phyloP scores from a whole-genome alignment of 2,888 invertebrate genomes.

The Spisula subtruncata region DNA sequence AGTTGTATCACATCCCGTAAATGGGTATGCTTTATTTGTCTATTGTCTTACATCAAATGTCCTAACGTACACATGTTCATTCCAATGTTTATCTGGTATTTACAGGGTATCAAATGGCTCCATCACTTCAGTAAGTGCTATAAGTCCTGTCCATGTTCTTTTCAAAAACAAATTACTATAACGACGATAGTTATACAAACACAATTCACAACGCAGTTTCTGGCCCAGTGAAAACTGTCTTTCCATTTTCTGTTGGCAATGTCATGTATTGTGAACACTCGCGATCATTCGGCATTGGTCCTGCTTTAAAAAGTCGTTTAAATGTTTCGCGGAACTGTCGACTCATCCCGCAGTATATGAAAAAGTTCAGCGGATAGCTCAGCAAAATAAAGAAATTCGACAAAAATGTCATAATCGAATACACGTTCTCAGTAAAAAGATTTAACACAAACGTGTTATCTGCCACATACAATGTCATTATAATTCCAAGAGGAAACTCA shows the following conservation, averaged over 20 bases:
- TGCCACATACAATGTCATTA: slow-evolving; percentile 92
- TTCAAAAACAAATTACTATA: not conserved
- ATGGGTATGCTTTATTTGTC: not conserved
- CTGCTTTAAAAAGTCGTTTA: slow-evolving; percentile 92
- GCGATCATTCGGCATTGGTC: slow-evolving; percentile 78
- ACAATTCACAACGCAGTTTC: slow-evolving; percentile 80
- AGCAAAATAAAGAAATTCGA: slow-evolving; percentile 97
- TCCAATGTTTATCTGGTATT: not conserved
- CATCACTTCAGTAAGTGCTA: not conserved
- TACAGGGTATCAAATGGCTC: not conserved
- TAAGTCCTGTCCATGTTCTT: not conserved
- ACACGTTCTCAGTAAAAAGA: slow-evolving; percentile 74
- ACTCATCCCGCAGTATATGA: slow-evolving; percentile 98
- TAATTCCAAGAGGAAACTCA: slow-evolving; percentile 88
- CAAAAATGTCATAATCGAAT: slow-evolving; percentile 88
- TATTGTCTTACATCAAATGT: not conserved
- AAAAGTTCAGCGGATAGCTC: slow-evolving; percentile 97
- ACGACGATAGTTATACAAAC: not conserved
- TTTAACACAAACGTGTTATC: slow-evolving; percentile 82
- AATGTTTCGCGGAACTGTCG: slow-evolving; percentile 98
- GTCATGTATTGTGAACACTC: slow-evolving; percentile 85
- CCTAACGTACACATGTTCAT: not conserved
- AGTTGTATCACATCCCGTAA: not conserved
- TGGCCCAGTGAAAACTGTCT: slow-evolving; percentile 77
- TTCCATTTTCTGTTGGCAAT: slow-evolving; percentile 84